Evolutionary conservation across 2,113 vertebrate species (phyloP), one percentile per base, ranked within the genome.

Genomic region (Phocoena sinus): DNA sequence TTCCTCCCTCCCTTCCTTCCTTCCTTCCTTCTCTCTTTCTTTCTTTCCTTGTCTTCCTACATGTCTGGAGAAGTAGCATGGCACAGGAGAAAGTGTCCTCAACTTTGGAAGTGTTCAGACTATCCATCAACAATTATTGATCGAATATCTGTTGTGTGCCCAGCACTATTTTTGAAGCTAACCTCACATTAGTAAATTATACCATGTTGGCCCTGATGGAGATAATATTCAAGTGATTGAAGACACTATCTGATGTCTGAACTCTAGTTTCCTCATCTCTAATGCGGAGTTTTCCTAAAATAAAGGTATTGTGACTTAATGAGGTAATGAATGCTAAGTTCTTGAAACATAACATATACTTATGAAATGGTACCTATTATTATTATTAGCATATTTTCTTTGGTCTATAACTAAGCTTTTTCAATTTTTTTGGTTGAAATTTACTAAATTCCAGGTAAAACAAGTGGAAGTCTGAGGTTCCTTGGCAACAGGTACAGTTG

Each of bases 1-100:
- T 31, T 17, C 71, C 12, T 11, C 12, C 0, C 18, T 4, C 1
- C 2, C 3, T 0, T 3, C 20, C 20, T 1, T 26, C 20, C 4
- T 1, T 25, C 11, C 21, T 33, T 12, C 23, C 25, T 4, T 3
- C 12, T 2, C 47, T 3, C 9, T 1, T 44, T 6, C 38, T 12
- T 81, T 53, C 26, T 28, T 50, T 31, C 6, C 21, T 60, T 33
- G 26, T 89, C 56, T 95, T 79, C 17, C 33, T 23, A 15, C 0
- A 6, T 20, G 33, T 74, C 47, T 83, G 73, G 23, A 96, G 18
- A 83, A 95, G 26, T 77, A 86, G 3, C 15, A 38, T 31, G 13
- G 31, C 21, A 23, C 3, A 77, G 26, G 6, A 47, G 71, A 77
- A 63, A 77, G 25, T 68, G 4, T 4, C 56, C 68, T 94, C 31